Percentiles rank a stretch among this genome's conserved stretches.
Evolutionary conservation across 2,113 vertebrate genomes (phyloP).

Genomic region (Scatophagus argus): DNA sequence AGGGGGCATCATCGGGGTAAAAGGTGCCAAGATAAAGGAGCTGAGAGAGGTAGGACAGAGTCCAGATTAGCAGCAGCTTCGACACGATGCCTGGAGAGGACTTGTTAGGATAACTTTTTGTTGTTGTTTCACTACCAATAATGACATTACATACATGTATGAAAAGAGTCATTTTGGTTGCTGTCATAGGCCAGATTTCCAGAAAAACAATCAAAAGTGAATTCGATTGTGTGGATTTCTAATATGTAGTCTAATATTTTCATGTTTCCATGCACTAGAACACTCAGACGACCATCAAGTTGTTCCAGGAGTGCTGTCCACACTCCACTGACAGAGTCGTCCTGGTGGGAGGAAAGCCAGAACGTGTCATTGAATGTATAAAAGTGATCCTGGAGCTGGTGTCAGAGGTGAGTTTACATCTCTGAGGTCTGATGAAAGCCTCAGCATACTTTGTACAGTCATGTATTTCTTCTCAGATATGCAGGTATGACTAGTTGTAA

Average conservation of each 20-base stretch:
- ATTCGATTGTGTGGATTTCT: not conserved
- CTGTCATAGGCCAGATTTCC: not conserved
- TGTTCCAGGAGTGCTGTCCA: conserved; percentile 98
- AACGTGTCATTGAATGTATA: conserved; percentile 96
- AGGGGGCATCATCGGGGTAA: conserved; percentile 98
- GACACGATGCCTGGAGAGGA: not conserved
- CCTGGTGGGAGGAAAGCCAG: conserved; percentile 96
- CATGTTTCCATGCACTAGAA: conserved; percentile 83
- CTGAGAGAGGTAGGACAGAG: conserved; percentile 90
- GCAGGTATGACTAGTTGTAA: not conserved
- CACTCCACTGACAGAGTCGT: conserved; percentile 98
- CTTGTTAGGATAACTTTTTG: not conserved
- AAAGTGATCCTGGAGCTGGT: conserved; percentile 98
- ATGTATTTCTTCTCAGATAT: conserved; percentile 4
- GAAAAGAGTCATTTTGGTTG: not conserved
- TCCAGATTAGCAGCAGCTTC: conserved; percentile 7
- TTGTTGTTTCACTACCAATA: not conserved
- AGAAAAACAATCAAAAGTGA: not conserved
- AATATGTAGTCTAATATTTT: not conserved
- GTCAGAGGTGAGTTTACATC: conserved; percentile 87
- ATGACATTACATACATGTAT: not conserved
- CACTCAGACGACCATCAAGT: conserved; percentile 98
- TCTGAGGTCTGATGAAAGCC: conserved; percentile 6
- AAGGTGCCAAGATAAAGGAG: conserved; percentile 99
- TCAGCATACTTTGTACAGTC: not conserved